Evolutionary conservation across 2,797 vertebrate species (phyloP), one percentile per base, ranked within the genome.

Genomic region (Erethizon dorsatum): DNA sequence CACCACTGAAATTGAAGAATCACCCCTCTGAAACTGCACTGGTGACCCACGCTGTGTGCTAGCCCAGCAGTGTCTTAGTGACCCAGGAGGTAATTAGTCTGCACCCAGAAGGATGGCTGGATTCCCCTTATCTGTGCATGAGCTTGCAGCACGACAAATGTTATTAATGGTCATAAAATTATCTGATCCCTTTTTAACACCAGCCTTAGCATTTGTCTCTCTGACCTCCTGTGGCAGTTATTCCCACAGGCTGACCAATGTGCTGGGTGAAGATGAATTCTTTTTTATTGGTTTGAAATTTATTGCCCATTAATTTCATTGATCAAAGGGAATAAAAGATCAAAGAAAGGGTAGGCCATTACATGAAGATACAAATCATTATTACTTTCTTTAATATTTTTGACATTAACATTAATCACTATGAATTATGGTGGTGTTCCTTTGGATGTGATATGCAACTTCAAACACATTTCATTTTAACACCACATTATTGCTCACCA

Each of bases 311-410:
- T 98, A 97, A 98, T 97, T 98, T 97, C 95, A 96, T 95, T 97
- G 98, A 98, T 97, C 97, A 97, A 97, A 98, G 84, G 65, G 97
- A 97, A 97, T 97, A 97, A 97, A 97, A 98, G 95, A 97, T 98
- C 96, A 98, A 97, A 97, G 97, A 97, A 97, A 96, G 97, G 96
- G 96, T 93, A 97, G 85, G 71, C 93, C 67, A 84, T 98, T 98
- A 97, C 96, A 97, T 96, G 91, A 97, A 97, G 97, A 97, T 98
- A 97, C 96, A 98, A 98, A 98, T 97, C 96, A 98, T 98, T 94
- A 97, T 97, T 97, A 92, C 95, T 97, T 98, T 95, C 97, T 96
- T 98, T 97, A 98, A 97, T 97, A 97, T 97, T 98, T 97, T 97
- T 96, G 96, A 98, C 97, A 92, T 97, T 97, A 96, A 73, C 95